phyloP scores from a whole-genome alignment of 2,888 invertebrate genomes.

The Dicroscelio sp. region DNA sequence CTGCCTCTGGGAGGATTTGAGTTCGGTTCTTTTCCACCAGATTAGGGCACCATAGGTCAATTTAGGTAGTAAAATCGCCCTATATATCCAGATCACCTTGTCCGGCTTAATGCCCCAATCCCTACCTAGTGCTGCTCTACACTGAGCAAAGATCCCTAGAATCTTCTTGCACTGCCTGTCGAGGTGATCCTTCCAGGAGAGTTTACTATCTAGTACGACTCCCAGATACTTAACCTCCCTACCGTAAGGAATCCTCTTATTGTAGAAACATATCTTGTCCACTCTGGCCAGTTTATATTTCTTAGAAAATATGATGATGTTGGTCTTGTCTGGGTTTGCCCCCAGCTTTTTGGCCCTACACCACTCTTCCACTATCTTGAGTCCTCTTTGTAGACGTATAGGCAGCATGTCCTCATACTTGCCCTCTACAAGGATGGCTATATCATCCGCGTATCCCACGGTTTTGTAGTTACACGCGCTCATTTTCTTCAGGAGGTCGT shows the following conservation, averaged over 20 bases:
- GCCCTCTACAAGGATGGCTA: not conserved
- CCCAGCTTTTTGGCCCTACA: not conserved
- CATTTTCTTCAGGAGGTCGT: not conserved
- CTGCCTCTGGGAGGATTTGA: not conserved
- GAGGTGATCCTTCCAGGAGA: not conserved
- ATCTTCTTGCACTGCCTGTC: not conserved
- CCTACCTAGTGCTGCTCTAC: not conserved
- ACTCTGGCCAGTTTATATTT: not conserved
- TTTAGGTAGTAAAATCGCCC: constrained; percentile 31
- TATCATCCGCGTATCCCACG: constrained; percentile 10
- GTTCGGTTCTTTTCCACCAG: constrained; percentile 49
- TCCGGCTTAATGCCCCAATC: not conserved
- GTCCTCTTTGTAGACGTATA: not conserved
- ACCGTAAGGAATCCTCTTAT: not conserved
- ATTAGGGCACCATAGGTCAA: constrained; percentile 38
- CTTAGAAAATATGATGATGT: not conserved
- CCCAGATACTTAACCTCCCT: not conserved
- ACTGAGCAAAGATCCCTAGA: not conserved
- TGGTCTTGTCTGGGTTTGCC: not conserved
- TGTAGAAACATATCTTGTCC: not conserved
- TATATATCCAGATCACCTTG: not conserved
- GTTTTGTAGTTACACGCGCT: not conserved
- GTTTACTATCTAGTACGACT: not conserved
- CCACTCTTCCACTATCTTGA: not conserved
- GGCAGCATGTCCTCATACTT: not conserved